phyloP scores from a whole-genome alignment of 2,797 vertebrate species.

The Masticophis lateralis region DNA sequence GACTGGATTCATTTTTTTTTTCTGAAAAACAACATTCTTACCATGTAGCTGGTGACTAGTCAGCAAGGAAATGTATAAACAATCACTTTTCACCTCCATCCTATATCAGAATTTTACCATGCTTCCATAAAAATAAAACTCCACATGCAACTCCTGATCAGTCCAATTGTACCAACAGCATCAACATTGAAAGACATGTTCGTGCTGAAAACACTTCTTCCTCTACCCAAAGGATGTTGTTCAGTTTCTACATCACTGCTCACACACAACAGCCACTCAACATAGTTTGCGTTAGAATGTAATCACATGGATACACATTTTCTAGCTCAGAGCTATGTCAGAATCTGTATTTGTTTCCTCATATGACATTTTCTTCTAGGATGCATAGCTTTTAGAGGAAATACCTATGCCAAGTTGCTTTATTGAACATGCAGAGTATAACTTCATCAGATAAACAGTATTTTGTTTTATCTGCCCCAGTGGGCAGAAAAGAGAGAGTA shows the following conservation, averaged over 20 bases:
- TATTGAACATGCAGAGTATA: not conserved
- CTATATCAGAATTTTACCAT: not conserved
- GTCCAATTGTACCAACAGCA: not conserved
- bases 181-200: not conserved
- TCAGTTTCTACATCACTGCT: conserved; percentile 15
- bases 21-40: not conserved
- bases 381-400: not conserved
- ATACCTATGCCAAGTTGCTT: not conserved
- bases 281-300: not conserved
- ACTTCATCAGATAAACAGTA: not conserved
- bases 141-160: not conserved
- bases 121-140: not conserved
- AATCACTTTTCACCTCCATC: not conserved
- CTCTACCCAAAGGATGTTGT: not conserved
- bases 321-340: not conserved
- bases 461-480: not conserved
- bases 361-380: not conserved
- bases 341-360: not conserved
- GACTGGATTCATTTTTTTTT: not conserved
- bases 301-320: conserved; percentile 2
- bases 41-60: not conserved
- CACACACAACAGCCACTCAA: conserved; percentile 11
- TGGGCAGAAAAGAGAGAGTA: not conserved
- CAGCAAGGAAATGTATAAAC: not conserved
- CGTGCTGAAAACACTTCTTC: not conserved